A percentile compares a stretch with the other conserved stretches of the same genome.
Evolutionary conservation across 2,113 vertebrate genomes (phyloP).

Genomic region (Podarcis cretensis): DNA sequence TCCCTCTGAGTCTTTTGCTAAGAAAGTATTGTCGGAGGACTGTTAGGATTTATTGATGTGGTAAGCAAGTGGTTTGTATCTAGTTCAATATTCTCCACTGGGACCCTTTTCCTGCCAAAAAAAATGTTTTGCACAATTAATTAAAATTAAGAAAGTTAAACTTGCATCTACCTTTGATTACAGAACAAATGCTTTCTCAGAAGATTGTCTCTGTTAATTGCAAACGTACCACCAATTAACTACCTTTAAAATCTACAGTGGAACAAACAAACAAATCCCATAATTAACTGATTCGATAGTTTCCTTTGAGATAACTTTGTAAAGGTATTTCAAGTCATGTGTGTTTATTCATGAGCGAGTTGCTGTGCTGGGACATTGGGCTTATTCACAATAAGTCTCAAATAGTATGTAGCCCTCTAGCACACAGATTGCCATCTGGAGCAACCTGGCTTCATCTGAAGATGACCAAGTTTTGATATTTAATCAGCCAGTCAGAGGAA

Average conservation of each 20-base stretch:
- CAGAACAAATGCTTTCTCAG: conserved; percentile 43
- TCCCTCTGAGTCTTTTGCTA: background rate
- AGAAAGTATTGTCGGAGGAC: conserved; percentile 24
- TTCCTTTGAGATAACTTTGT: conserved; percentile 33
- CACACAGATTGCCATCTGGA: background rate
- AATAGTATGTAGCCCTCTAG: background rate
- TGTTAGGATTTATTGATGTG: conserved; percentile 36
- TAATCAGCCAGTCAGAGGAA: background rate
- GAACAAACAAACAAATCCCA: background rate
- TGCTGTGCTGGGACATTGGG: background rate
- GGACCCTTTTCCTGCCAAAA: conserved; percentile 9
- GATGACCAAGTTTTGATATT: conserved; percentile 16
- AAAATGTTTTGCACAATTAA: conserved; percentile 41
- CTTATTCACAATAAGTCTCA: background rate
- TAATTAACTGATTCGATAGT: background rate
- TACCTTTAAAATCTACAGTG: conserved; percentile 9
- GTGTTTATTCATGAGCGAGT: background rate
- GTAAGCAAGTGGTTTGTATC: conserved; percentile 14
- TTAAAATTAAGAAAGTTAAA: conserved; percentile 45
- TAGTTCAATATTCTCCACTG: conserved; percentile 38
- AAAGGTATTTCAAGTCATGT: conserved; percentile 34
- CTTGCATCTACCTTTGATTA: background rate
- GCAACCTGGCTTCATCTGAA: background rate
- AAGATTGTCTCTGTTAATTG: conserved; percentile 17
- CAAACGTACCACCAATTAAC: background rate